Evolutionary conservation across 2,888 invertebrate species (phyloP).

Genomic region (Andricus curvator): DNA sequence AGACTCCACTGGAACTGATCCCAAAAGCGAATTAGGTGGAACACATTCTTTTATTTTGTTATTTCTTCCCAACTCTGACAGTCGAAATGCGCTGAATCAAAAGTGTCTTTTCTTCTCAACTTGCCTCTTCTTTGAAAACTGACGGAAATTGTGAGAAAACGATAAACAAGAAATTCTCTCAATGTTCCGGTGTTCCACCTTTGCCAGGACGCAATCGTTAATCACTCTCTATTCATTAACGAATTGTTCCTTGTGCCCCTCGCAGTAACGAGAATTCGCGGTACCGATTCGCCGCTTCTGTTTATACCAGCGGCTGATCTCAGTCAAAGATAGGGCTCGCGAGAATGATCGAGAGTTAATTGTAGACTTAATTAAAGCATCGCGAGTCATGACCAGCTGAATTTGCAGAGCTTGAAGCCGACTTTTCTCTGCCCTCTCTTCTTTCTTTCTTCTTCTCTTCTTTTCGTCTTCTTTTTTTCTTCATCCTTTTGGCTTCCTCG

Average conservation of each 20-base stretch:
- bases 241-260: conserved; percentile 58
- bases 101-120: neutral
- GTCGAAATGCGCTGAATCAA: no score
- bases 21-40: no score
- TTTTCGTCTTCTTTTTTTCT: conserved; percentile 43
- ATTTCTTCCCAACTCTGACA: no score
- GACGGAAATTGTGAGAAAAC: neutral
- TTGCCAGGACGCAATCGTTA: conserved; percentile 15
- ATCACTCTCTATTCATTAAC: conserved; percentile 56
- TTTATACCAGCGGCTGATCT: conserved; percentile 57
- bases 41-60: no score
- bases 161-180: neutral
- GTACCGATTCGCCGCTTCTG: conserved; percentile 29
- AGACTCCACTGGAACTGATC: no score
- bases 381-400: conserved; percentile 49
- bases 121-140: neutral
- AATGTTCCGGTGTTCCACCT: neutral
- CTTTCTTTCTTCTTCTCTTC: conserved; percentile 40
- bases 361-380: conserved; percentile 68
- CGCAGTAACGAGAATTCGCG: conserved; percentile 24
- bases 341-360: conserved; percentile 70
- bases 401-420: conserved; percentile 43
- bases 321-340: conserved; percentile 60
- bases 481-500: neutral
- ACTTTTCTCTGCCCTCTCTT: conserved; percentile 44